phyloP scores from a whole-genome alignment of 2,888 invertebrate species.

The Drosophila ustulata region DNA sequence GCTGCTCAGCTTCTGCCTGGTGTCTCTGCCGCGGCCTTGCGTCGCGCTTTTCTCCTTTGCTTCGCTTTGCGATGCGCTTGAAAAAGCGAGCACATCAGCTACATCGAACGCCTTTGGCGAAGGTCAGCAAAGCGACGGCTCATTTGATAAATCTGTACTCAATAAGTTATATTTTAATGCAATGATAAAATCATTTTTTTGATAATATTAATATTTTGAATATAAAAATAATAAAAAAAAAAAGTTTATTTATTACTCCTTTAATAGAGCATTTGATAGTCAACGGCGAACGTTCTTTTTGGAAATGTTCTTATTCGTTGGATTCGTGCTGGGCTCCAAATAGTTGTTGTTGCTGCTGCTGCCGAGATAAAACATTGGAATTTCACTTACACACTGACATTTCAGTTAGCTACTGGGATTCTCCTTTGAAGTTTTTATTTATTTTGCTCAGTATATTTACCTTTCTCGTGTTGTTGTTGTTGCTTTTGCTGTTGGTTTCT shows the following conservation, averaged over 20 bases:
- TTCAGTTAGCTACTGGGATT: slow-evolving; percentile 81
- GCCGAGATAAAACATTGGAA: slow-evolving; percentile 75
- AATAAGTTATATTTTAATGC: too few species aligned
- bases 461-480: slow-evolving; percentile 51
- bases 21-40: slow-evolving; percentile 60
- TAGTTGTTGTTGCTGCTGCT: slow-evolving; percentile 43
- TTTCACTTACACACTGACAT: slow-evolving; percentile 69
- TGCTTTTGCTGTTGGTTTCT: slow-evolving; percentile 45
- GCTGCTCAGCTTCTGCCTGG: slow-evolving; percentile 42
- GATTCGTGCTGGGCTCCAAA: slow-evolving; percentile 58
- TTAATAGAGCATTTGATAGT: slow-evolving; percentile 29
- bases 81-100: slow-evolving; percentile 42
- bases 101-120: not conserved
- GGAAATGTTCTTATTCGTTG: slow-evolving; percentile 48
- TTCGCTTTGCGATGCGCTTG: slow-evolving; percentile 41
- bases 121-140: slow-evolving; percentile 17
- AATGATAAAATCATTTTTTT: too few species aligned
- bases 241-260: not conserved
- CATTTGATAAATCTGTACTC: not conserved
- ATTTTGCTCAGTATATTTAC: slow-evolving; percentile 71
- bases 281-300: not conserved
- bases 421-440: slow-evolving; percentile 73
- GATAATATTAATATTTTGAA: too few species aligned
- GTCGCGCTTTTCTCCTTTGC: slow-evolving; percentile 64
- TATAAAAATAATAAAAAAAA: too few species aligned